Evolutionary conservation across 2,888 invertebrate species (phyloP).

Genomic region (Trypoxylon attenuatum): DNA sequence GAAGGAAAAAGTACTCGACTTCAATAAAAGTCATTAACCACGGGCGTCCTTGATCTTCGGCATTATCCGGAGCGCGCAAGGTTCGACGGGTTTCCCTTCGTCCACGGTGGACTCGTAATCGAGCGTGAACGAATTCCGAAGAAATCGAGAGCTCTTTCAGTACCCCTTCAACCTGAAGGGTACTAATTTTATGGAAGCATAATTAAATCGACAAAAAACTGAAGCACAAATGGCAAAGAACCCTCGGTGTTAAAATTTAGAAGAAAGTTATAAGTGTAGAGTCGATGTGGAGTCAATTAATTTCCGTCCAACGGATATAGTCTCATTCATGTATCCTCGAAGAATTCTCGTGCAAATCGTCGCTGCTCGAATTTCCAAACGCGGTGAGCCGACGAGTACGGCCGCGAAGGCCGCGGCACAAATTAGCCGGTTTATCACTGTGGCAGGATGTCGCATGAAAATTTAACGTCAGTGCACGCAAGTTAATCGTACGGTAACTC

Average conservation of each 20-base stretch:
- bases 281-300: too few species aligned
- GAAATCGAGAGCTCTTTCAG: not conserved
- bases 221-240: too few species aligned
- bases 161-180: too few species aligned
- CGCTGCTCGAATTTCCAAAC: too few species aligned
- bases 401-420: slow-evolving; percentile 1
- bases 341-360: too few species aligned
- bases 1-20: not conserved
- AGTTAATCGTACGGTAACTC: slow-evolving; percentile 46
- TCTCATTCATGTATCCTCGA: too few species aligned
- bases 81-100: not conserved
- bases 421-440: slow-evolving; percentile 35
- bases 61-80: not conserved
- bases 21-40: not conserved
- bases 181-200: too few species aligned
- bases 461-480: slow-evolving; percentile 35
- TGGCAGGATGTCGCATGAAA: slow-evolving; percentile 23
- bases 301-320: too few species aligned
- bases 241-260: too few species aligned
- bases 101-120: not conserved
- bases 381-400: not conserved
- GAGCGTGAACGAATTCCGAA: not conserved
- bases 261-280: not conserved
- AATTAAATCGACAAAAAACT: too few species aligned
- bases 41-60: not conserved